Evolutionary conservation across 2,888 invertebrate species (phyloP).

Genomic region (Belgica antarctica): DNA sequence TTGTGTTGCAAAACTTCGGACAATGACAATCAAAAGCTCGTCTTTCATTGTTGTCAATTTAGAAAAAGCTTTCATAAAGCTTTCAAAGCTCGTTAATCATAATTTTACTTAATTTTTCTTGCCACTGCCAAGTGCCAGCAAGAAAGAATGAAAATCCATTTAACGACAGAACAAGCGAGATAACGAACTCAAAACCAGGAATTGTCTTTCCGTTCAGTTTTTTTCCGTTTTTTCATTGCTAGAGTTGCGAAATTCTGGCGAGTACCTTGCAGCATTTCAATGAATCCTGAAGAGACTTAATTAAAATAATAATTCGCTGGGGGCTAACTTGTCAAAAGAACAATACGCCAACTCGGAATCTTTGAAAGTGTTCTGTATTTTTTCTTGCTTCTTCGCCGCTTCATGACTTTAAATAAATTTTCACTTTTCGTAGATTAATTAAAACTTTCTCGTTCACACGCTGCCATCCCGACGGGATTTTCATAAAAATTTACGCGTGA

Average conservation of each 20-base stretch:
- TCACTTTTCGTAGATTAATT: neutral
- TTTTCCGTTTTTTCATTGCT: too few species aligned
- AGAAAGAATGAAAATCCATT: neutral
- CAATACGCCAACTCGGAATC: neutral
- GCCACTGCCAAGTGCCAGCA: neutral
- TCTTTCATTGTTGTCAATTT: too few species aligned
- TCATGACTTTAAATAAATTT: neutral
- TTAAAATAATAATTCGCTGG: neutral
- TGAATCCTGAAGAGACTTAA: neutral
- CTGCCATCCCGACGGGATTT: neutral
- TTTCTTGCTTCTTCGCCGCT: neutral
- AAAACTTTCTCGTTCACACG: conserved; percentile 2
- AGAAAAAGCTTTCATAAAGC: too few species aligned
- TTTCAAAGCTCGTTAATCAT: neutral
- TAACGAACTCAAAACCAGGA: neutral
- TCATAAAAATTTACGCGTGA: neutral
- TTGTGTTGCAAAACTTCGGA: too few species aligned
- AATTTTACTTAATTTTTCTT: neutral
- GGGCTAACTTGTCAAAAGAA: neutral
- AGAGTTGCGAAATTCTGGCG: too few species aligned
- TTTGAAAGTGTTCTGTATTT: too few species aligned
- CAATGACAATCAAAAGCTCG: too few species aligned
- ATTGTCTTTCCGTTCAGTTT: neutral
- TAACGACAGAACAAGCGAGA: neutral
- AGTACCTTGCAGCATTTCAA: neutral